Percentiles rank a stretch among this genome's conserved stretches.
Conservation (phyloP, 2,888 invertebrate genomes). For the Lutraria lutraria region DNA sequence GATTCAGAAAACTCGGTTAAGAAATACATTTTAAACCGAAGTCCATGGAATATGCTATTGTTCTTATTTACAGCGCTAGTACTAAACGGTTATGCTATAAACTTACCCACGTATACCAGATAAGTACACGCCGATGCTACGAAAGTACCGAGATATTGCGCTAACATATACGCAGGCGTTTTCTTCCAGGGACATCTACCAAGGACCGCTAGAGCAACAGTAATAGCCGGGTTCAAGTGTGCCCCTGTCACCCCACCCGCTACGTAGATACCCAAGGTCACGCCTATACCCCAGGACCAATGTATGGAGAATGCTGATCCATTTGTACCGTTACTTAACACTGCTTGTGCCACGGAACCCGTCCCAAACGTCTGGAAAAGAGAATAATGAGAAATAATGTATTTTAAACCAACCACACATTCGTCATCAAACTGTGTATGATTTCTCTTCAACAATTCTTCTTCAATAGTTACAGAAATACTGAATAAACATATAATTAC, state of each 20-base stretch:
- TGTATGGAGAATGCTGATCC: slow-evolving; percentile 85
- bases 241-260: slow-evolving; percentile 86
- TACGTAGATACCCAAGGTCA: slow-evolving; percentile 88
- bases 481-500: too few relatives aligned
- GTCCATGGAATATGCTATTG: too few relatives aligned
- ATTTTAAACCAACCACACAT: too few relatives aligned
- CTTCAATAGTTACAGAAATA: too few relatives aligned
- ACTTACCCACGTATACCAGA: slow-evolving; percentile 87
- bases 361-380: slow-evolving; percentile 86
- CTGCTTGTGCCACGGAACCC: slow-evolving; percentile 87
- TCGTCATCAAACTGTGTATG: too few relatives aligned
- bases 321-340: slow-evolving; percentile 81
- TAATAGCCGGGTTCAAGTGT: slow-evolving; percentile 86
- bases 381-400: neutral
- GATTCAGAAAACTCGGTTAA: too few relatives aligned
- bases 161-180: slow-evolving; percentile 86
- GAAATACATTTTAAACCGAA: too few relatives aligned
- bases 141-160: slow-evolving; percentile 88
- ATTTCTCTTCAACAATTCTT: too few relatives aligned
- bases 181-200: slow-evolving; percentile 79
- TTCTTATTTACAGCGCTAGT: too few relatives aligned
- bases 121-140: slow-evolving; percentile 87
- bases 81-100: neutral
- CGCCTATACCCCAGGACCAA: slow-evolving; percentile 88
- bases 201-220: slow-evolving; percentile 80